These are phyloP conservation scores for Rhyacophila evoluta DNA, from an alignment of 2,888 invertebrate species.

Conservation along the genomic window DNA sequence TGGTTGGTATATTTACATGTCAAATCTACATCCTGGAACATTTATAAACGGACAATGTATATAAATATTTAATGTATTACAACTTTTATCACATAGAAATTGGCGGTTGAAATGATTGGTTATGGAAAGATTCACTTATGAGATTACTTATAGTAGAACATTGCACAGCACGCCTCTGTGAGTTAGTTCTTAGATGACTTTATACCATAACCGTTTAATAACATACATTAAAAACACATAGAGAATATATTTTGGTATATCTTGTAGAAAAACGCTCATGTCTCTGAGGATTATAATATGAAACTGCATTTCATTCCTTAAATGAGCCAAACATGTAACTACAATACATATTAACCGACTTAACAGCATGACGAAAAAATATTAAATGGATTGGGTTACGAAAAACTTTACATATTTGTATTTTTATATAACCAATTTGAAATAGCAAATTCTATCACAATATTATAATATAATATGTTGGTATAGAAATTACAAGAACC, in stretches of 20 bases:
- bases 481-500: too few relatives aligned
- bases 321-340: too few relatives aligned
- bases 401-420: too few relatives aligned
- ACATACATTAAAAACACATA: background rate
- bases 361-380: too few relatives aligned
- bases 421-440: too few relatives aligned
- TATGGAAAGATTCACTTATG: background rate
- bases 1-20: conserved; percentile 4
- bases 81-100: conserved; percentile 12
- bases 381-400: too few relatives aligned
- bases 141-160: background rate
- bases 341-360: too few relatives aligned
- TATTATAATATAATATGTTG: too few relatives aligned
- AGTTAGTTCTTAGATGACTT: background rate
- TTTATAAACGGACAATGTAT: background rate
- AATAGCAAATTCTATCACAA: too few relatives aligned
- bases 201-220: conserved; percentile 2
- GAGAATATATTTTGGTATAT: conserved; percentile 3
- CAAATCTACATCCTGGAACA: background rate
- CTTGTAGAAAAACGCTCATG: too few relatives aligned
- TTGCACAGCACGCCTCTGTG: background rate
- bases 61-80: conserved; percentile 24
- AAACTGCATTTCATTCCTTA: too few relatives aligned
- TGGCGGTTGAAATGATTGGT: conserved; percentile 5
- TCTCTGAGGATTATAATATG: too few relatives aligned